Percentiles rank a stretch among this genome's conserved stretches.
Evolutionary conservation across 2,113 vertebrate species (phyloP).

Genomic region (Eurypyga helias): DNA sequence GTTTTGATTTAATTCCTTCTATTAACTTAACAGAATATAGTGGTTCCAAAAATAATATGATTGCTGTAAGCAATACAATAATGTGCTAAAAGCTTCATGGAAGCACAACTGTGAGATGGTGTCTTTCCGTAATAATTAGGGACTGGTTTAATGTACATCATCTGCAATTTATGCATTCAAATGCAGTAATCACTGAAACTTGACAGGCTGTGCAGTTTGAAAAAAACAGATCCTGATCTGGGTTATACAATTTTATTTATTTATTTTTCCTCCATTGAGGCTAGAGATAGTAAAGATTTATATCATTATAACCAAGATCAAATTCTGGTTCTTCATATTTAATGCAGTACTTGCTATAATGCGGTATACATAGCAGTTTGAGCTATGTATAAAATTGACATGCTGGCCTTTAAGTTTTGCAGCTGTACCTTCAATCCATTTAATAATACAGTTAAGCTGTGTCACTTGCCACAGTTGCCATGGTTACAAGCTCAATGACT

Average conservation of each 20-base stretch:
- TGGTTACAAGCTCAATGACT: slow-evolving; percentile 79
- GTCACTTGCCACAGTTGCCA: slow-evolving; percentile 79
- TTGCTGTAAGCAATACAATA: not conserved
- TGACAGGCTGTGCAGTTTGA: not conserved
- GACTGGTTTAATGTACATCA: not conserved
- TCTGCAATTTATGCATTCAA: not conserved
- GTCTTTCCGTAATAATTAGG: not conserved
- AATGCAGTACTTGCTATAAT: slow-evolving; percentile 2
- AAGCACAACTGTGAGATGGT: not conserved
- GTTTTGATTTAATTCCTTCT: slow-evolving; percentile 24
- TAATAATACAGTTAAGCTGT: slow-evolving; percentile 78
- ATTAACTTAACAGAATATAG: not conserved
- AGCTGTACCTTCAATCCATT: slow-evolving; percentile 72
- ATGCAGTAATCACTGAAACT: not conserved
- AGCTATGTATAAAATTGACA: slow-evolving; percentile 14
- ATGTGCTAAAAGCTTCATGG: not conserved
- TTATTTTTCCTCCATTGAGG: not conserved
- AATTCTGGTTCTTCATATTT: not conserved
- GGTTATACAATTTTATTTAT: not conserved
- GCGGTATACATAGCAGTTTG: not conserved
- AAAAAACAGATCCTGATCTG: not conserved
- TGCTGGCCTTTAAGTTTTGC: slow-evolving; percentile 53
- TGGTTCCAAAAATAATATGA: not conserved
- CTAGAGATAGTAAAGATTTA: not conserved
- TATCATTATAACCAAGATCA: not conserved